These are phyloP conservation scores for Gulo gulo DNA, from an alignment of 2,113 vertebrate genomes.

Conservation along the genomic window DNA sequence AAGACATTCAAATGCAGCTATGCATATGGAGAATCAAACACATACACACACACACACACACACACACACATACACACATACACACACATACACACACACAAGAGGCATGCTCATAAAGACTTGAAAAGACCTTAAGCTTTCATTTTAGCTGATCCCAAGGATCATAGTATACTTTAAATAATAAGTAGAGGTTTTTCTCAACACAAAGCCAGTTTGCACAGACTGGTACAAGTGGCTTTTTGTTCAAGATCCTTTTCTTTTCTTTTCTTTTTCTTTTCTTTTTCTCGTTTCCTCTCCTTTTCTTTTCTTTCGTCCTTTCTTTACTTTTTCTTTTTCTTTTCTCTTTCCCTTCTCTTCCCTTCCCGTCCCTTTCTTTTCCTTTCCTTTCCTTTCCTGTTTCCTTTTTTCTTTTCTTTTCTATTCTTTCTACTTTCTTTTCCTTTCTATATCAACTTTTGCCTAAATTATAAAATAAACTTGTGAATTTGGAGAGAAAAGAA, in stretches of 20 bases:
- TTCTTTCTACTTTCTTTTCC: too few species aligned
- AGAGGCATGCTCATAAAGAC: background rate
- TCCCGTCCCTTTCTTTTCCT: accelerated
- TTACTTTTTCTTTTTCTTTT: too few species aligned
- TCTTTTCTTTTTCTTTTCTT: too few species aligned
- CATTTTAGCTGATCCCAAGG: background rate
- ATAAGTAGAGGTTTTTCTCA: background rate
- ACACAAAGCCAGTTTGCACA: background rate
- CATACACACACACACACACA: background rate
- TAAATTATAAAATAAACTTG: background rate
- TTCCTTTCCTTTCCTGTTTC: too few species aligned
- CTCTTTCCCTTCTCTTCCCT: too few species aligned
- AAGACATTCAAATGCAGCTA: background rate
- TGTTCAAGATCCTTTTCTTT: background rate
- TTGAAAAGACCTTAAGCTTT: background rate
- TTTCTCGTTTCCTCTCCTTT: too few species aligned
- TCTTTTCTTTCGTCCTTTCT: too few species aligned
- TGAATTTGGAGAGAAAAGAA: background rate
- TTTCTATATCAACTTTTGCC: background rate
- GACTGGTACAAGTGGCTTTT: background rate
- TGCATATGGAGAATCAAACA: background rate
- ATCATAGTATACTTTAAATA: background rate
- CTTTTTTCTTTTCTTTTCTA: too few species aligned
- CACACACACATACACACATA: background rate
- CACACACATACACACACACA: background rate